Evolutionary conservation across 2,797 vertebrate species (phyloP).

Genomic region (Hydrolagus colliei): DNA sequence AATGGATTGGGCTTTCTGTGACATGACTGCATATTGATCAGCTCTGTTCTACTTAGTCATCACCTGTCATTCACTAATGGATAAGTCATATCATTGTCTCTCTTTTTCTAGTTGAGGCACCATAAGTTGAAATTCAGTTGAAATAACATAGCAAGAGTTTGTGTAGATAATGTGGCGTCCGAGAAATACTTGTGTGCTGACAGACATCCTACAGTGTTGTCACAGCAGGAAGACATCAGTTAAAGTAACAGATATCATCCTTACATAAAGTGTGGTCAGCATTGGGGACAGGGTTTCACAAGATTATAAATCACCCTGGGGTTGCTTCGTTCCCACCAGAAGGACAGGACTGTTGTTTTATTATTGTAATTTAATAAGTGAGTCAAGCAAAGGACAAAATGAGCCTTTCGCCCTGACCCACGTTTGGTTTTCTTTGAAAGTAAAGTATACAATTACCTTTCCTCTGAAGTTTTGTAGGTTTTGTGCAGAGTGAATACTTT

Average conservation of each 20-base stretch:
- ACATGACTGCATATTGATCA: neutral
- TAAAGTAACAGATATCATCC: conserved; percentile 79
- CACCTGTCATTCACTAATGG: conserved; percentile 53
- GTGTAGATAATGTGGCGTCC: conserved; percentile 64
- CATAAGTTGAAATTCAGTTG: conserved; percentile 62
- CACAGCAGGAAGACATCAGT: conserved; percentile 94
- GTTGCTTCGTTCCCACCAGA: conserved; percentile 82
- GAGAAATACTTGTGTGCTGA: conserved; percentile 75
- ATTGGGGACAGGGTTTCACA: conserved; percentile 72
- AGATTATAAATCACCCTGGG: conserved; percentile 87
- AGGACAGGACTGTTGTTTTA: conserved; percentile 65
- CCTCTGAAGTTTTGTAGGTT: conserved; percentile 68
- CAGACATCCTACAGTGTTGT: conserved; percentile 85
- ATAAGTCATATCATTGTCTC: conserved; percentile 55
- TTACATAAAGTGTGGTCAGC: conserved; percentile 66
- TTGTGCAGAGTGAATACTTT: conserved; percentile 5
- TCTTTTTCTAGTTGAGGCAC: conserved; percentile 55
- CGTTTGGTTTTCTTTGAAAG: conserved; percentile 45
- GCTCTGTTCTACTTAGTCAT: conserved; percentile 46
- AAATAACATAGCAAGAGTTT: conserved; percentile 52
- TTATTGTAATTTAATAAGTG: conserved; percentile 85
- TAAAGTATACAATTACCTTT: conserved; percentile 53
- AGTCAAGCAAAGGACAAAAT: conserved; percentile 75
- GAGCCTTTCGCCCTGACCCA: conserved; percentile 63
- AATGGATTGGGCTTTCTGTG: neutral